These are phyloP conservation scores for Coremacera marginata DNA, from an alignment of 2,888 invertebrate species.

Conservation along the genomic window DNA sequence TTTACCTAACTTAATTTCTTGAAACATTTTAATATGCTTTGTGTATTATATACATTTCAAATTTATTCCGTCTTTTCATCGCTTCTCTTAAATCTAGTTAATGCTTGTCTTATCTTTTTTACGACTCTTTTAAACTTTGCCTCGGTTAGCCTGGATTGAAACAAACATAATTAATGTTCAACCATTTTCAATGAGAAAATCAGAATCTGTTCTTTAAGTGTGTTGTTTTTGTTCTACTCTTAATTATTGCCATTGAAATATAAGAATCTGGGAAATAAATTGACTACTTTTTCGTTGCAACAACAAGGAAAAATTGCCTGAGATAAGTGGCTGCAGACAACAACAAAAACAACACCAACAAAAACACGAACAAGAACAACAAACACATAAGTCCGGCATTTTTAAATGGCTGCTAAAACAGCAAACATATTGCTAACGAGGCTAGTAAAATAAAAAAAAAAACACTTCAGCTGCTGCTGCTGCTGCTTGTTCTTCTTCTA, in stretches of 20 bases:
- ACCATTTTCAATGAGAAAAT: slow-evolving; percentile 36
- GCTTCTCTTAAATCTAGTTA: not conserved
- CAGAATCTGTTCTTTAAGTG: slow-evolving; percentile 31
- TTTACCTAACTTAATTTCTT: too few species aligned
- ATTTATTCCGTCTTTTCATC: too few species aligned
- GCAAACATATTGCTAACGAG: slow-evolving; percentile 48
- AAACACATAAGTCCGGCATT: slow-evolving; percentile 31
- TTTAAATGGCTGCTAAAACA: slow-evolving; percentile 47
- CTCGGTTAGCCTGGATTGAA: slow-evolving; percentile 40
- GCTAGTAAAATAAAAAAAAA: slow-evolving; percentile 40
- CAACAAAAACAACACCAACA: not conserved
- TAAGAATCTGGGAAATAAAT: slow-evolving; percentile 28
- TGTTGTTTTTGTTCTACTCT: slow-evolving; percentile 11
- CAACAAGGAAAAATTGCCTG: slow-evolving; percentile 42
- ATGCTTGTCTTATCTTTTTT: not conserved
- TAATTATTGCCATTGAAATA: slow-evolving; percentile 34
- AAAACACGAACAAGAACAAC: slow-evolving; percentile 15
- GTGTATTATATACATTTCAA: too few species aligned
- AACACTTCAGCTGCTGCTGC: slow-evolving; percentile 19
- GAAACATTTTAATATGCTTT: too few species aligned
- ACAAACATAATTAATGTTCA: slow-evolving; percentile 40
- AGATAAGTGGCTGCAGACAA: slow-evolving; percentile 40
- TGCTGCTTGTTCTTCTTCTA: not conserved
- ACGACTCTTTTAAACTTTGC: not conserved
- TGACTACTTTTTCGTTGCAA: slow-evolving; percentile 27